Evolutionary conservation across 2,888 invertebrate genomes (phyloP).

Genomic region (Augiades crinisus): DNA sequence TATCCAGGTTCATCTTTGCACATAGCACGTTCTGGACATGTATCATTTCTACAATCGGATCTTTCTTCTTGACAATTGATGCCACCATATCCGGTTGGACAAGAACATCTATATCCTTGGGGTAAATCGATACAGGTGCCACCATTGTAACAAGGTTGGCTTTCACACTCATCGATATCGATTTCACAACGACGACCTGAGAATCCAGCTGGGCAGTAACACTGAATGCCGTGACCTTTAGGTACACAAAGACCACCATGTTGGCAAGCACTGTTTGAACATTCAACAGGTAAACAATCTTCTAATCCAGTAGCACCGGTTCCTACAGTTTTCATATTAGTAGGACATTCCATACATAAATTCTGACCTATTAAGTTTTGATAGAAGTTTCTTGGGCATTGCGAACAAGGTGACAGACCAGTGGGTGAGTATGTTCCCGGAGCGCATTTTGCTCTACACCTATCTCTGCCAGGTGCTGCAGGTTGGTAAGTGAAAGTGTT

Average conservation of each 20-base stretch:
- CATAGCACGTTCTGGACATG: constrained; percentile 97
- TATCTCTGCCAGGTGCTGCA: constrained; percentile 90
- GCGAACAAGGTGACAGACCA: constrained; percentile 95
- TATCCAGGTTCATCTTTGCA: constrained; percentile 96
- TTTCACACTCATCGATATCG: constrained; percentile 97
- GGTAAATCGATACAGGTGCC: constrained; percentile 95
- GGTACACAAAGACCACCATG: constrained; percentile 95
- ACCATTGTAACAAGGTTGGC: constrained; percentile 96
- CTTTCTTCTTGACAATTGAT: constrained; percentile 97
- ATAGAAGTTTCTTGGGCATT: constrained; percentile 95
- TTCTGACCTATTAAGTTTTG: constrained; percentile 93
- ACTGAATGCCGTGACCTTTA: constrained; percentile 93
- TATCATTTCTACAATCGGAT: constrained; percentile 92
- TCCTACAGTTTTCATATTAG: constrained; percentile 92
- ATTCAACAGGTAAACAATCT: constrained; percentile 93
- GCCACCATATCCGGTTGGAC: constrained; percentile 93
- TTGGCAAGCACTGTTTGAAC: constrained; percentile 93
- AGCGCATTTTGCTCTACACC: constrained; percentile 93
- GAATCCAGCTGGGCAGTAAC: constrained; percentile 97
- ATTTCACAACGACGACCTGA: constrained; percentile 96
- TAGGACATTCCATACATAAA: constrained; percentile 94
- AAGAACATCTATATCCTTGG: constrained; percentile 95
- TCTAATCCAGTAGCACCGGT: constrained; percentile 90
- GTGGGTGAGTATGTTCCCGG: constrained; percentile 96
- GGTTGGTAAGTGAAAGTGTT: constrained; percentile 95